phyloP scores from a whole-genome alignment of 2,888 invertebrate genomes.

The Leistus spinibarbis region DNA sequence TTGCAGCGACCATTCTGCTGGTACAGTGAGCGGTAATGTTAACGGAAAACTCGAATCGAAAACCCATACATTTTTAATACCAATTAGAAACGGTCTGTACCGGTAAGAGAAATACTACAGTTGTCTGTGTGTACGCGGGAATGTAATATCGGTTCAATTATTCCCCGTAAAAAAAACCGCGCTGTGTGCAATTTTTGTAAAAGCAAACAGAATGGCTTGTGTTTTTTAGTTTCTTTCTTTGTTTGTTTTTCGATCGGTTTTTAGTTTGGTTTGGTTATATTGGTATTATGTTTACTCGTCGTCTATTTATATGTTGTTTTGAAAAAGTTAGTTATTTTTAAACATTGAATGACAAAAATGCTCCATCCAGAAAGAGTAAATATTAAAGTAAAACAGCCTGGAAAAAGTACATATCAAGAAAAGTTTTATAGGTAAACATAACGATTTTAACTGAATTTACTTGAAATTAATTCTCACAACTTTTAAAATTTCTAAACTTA shows the following conservation, averaged over 20 bases:
- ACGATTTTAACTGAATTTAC: conserved; percentile 5
- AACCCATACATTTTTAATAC: conserved; percentile 23
- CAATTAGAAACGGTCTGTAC: conserved; percentile 2
- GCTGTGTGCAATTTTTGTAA: conserved; percentile 5
- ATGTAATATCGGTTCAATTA: conserved; percentile 12
- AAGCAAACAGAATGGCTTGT: conserved; percentile 6
- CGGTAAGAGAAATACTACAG: not conserved
- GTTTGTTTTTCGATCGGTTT: not conserved
- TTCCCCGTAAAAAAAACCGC: conserved; percentile 2
- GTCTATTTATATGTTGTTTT: conserved; percentile 19
- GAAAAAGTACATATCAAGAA: conserved; percentile 14
- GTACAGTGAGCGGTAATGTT: not conserved
- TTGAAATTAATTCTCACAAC: no score
- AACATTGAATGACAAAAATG: conserved; percentile 15
- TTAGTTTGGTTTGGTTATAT: not conserved
- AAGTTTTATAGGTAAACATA: conserved; percentile 14
- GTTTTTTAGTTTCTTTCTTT: not conserved
- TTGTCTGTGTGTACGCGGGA: not conserved
- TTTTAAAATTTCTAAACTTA: no score
- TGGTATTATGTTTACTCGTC: conserved; percentile 15
- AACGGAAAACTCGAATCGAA: conserved; percentile 9
- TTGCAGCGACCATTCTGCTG: not conserved
- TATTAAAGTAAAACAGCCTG: conserved; percentile 20
- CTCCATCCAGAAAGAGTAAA: conserved; percentile 2
- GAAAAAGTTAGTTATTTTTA: conserved; percentile 20